phyloP scores from a whole-genome alignment of 2,797 vertebrate species.

The Otolemur crassicaudatus region DNA sequence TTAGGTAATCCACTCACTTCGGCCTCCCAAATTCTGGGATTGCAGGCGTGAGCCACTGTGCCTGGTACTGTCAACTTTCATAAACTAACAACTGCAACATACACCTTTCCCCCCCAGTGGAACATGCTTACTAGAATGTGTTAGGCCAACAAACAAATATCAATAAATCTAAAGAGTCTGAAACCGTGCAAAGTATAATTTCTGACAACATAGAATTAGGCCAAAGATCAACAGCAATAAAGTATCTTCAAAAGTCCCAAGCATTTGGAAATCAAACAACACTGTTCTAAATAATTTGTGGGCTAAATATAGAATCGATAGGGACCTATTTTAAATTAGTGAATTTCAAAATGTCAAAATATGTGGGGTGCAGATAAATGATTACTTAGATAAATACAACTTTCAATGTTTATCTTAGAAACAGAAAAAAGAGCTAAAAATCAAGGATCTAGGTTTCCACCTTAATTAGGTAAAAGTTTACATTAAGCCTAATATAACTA shows the following conservation, averaged over 20 bases:
- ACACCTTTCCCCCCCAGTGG: background rate
- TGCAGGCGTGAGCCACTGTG: too few species aligned
- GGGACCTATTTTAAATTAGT: background rate
- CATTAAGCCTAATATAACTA: background rate
- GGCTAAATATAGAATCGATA: background rate
- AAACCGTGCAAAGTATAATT: background rate
- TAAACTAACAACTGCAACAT: background rate
- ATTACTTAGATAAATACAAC: background rate
- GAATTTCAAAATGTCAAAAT: background rate
- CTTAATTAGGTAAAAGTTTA: slow-evolving; percentile 5
- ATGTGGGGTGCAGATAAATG: background rate
- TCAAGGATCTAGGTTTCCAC: background rate
- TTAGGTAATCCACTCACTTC: too few species aligned
- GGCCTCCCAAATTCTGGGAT: too few species aligned
- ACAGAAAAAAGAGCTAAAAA: background rate
- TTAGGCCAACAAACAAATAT: background rate
- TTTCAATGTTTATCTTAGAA: background rate
- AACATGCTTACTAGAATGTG: background rate
- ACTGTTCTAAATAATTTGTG: background rate
- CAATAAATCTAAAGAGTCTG: background rate
- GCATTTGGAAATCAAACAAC: slow-evolving; percentile 14
- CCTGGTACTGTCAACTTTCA: background rate
- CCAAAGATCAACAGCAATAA: background rate
- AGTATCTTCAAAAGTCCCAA: background rate
- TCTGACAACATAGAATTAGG: slow-evolving; percentile 14